Evolutionary conservation across 2,113 vertebrate genomes (phyloP).

Genomic region (Pteruthius melanotis): DNA sequence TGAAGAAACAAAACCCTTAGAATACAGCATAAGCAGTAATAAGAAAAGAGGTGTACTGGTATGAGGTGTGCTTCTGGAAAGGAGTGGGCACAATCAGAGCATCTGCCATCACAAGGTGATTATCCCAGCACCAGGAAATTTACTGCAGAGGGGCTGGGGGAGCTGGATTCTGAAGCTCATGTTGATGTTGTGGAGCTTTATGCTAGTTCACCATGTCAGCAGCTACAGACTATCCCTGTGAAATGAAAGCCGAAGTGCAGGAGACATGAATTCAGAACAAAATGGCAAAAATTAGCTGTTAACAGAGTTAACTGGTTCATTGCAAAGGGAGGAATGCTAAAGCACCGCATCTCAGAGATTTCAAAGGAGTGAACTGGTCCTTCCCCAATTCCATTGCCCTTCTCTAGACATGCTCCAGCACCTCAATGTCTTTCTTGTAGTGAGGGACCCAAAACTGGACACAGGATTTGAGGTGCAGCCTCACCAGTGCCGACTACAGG

Average conservation of each 20-base stretch:
- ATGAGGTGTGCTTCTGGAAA: background rate
- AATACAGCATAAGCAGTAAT: background rate
- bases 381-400: background rate
- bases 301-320: background rate
- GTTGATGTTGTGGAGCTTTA: background rate
- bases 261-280: background rate
- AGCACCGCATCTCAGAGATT: background rate
- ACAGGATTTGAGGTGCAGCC: background rate
- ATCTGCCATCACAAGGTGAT: background rate
- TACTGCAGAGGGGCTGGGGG: fast-evolving
- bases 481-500: background rate
- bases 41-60: background rate
- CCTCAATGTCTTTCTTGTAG: background rate
- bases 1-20: background rate
- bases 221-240: background rate
- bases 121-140: background rate
- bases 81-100: background rate
- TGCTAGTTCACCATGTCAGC: background rate
- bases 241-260: background rate
- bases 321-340: background rate
- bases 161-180: fast-evolving
- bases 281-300: background rate
- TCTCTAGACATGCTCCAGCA: background rate
- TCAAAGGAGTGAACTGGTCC: background rate
- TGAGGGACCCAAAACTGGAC: background rate